A percentile compares a stretch with the other conserved stretches of the same genome.
phyloP scores from a whole-genome alignment of 2,797 vertebrate species.

The Nannoperca obscura region DNA sequence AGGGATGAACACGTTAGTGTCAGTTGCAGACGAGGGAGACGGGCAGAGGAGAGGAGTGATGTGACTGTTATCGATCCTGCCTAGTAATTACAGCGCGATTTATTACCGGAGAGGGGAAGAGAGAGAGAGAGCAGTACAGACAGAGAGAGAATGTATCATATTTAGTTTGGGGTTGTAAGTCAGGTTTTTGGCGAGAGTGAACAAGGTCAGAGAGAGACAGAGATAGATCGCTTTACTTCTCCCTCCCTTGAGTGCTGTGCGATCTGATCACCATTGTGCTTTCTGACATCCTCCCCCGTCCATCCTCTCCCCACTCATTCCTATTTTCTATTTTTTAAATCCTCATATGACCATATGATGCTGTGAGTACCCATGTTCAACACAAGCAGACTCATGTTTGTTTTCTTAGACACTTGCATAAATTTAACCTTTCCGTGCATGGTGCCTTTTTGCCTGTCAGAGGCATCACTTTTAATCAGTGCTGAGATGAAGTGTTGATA shows the following conservation, averaged over 20 bases:
- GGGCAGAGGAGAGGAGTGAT: constrained; percentile 78
- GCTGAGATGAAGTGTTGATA: constrained; percentile 58
- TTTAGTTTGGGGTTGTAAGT: constrained; percentile 89
- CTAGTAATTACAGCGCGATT: constrained; percentile 83
- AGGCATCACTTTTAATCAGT: constrained; percentile 59
- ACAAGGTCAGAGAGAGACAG: constrained; percentile 85
- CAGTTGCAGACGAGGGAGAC: constrained; percentile 73
- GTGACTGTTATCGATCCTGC: constrained; percentile 81
- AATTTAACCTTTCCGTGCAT: constrained; percentile 14
- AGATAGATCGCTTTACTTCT: constrained; percentile 79
- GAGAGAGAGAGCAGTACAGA: constrained; percentile 1
- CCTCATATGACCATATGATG: constrained; percentile 41
- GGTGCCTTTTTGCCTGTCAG: constrained; percentile 43
- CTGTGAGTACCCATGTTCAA: neutral
- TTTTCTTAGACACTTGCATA: constrained; percentile 22
- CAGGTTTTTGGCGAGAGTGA: constrained; percentile 82
- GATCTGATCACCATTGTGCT: constrained; percentile 81
- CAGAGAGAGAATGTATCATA: constrained; percentile 79
- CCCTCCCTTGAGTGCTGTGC: constrained; percentile 77
- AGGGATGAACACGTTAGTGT: constrained; percentile 83
- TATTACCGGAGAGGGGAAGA: constrained; percentile 79
- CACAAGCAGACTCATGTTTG: constrained; percentile 21
- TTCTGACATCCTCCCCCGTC: constrained; percentile 68
- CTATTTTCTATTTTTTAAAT: constrained; percentile 50
- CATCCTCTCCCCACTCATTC: constrained; percentile 31